These are phyloP conservation scores for Leptobrachium ailaonicum DNA, from an alignment of 2,113 vertebrate species.

Conservation along the genomic window DNA sequence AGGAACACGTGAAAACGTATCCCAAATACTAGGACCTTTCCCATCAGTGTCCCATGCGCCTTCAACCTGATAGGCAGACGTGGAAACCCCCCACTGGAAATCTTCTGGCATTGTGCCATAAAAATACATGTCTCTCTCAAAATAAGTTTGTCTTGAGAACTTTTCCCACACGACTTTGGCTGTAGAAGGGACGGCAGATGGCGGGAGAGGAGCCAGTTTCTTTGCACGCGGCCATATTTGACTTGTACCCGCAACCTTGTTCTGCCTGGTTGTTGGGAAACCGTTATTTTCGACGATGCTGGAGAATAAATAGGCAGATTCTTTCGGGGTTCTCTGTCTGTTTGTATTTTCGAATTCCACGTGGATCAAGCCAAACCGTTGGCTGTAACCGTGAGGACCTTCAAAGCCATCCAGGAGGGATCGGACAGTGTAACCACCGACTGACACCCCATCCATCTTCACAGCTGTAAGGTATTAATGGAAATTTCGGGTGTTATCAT, in stretches of 20 bases:
- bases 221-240: not conserved
- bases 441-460: constrained; percentile 67
- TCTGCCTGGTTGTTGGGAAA: constrained; percentile 57
- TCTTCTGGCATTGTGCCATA: constrained; percentile 78
- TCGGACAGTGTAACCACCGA: constrained; percentile 76
- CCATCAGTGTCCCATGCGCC: constrained; percentile 88
- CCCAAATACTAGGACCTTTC: constrained; percentile 92
- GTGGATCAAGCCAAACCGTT: constrained; percentile 81
- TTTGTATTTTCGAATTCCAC: constrained; percentile 76
- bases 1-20: constrained; percentile 80
- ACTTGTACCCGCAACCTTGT: constrained; percentile 54
- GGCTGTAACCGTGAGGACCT: constrained; percentile 78
- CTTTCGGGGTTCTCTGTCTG: constrained; percentile 84
- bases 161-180: constrained; percentile 84
- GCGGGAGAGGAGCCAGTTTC: constrained; percentile 54
- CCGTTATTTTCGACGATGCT: constrained; percentile 78
- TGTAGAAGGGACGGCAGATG: constrained; percentile 85
- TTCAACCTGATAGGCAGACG: constrained; percentile 90
- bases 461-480: constrained; percentile 68
- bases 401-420: constrained; percentile 90
- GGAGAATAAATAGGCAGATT: constrained; percentile 83
- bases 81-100: constrained; percentile 86
- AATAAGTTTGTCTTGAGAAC: constrained; percentile 78
- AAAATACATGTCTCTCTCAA: constrained; percentile 81
- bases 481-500: not conserved